Evolutionary conservation across 2,888 invertebrate species (phyloP).

Genomic region (Siphlonurus alternatus): DNA sequence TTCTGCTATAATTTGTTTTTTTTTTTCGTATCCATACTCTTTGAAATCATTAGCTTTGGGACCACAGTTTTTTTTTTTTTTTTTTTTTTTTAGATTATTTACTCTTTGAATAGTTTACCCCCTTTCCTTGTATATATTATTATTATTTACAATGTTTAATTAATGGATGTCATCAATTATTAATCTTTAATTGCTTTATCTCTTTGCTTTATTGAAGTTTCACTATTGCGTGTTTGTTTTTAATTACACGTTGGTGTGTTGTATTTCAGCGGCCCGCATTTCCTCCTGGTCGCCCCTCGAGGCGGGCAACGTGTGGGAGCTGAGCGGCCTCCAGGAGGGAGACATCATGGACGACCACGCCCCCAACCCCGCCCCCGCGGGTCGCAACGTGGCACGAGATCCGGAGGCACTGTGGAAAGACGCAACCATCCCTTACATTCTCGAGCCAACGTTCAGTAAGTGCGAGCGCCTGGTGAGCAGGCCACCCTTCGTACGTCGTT

Average conservation of each 20-base stretch:
- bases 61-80: neutral
- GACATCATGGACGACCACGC: slow-evolving; percentile 37
- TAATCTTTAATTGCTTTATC: too few species aligned
- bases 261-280: slow-evolving; percentile 15
- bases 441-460: slow-evolving; percentile 35
- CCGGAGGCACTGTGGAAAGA: slow-evolving; percentile 32
- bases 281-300: slow-evolving; percentile 30
- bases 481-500: neutral
- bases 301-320: slow-evolving; percentile 35
- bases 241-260: too few species aligned
- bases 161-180: too few species aligned
- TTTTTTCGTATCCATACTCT: too few species aligned
- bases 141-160: too few species aligned
- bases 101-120: too few species aligned
- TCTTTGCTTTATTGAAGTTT: neutral
- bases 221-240: neutral
- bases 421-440: slow-evolving; percentile 35
- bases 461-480: slow-evolving; percentile 13
- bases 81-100: neutral
- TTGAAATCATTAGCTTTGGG: too few species aligned
- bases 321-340: slow-evolving; percentile 39
- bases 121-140: neutral
- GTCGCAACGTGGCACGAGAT: slow-evolving; percentile 30
- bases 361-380: slow-evolving; percentile 15
- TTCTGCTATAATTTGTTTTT: too few species aligned